Conservation (phyloP, 2,113 vertebrate species). For the Papio anubis region DNA sequence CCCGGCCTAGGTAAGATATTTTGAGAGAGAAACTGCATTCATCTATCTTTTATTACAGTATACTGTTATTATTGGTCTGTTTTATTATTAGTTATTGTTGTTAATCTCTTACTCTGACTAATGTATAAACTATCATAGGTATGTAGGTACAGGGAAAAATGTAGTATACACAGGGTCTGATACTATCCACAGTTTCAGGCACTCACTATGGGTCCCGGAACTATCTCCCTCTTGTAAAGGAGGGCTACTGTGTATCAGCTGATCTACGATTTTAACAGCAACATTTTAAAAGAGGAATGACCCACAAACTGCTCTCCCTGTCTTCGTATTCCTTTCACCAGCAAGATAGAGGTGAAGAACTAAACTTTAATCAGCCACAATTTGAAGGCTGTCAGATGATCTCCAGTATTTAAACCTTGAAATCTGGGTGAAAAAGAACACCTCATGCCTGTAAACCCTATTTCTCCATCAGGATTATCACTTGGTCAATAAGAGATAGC, state of each 20-base stretch:
- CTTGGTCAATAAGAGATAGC: not conserved
- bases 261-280: not conserved
- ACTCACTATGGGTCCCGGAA: not conserved
- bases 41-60: not conserved
- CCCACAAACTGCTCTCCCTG: not conserved
- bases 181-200: not conserved
- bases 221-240: not conserved
- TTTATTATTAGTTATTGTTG: not conserved
- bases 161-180: not conserved
- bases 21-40: not conserved
- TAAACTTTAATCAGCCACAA: not conserved
- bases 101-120: not conserved
- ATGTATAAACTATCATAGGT: not conserved
- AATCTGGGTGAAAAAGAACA: not conserved
- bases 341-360: not conserved
- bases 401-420: not conserved
- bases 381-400: not conserved
- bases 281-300: constrained; percentile 19
- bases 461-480: not conserved
- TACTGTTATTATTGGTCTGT: not conserved
- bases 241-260: not conserved
- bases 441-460: too few relatives aligned
- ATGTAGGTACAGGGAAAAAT: not conserved
- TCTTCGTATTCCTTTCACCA: not conserved
- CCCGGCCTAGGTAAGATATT: not conserved